Conservation (phyloP, 2,113 vertebrate genomes). For the Onychostruthus taczanowskii region DNA sequence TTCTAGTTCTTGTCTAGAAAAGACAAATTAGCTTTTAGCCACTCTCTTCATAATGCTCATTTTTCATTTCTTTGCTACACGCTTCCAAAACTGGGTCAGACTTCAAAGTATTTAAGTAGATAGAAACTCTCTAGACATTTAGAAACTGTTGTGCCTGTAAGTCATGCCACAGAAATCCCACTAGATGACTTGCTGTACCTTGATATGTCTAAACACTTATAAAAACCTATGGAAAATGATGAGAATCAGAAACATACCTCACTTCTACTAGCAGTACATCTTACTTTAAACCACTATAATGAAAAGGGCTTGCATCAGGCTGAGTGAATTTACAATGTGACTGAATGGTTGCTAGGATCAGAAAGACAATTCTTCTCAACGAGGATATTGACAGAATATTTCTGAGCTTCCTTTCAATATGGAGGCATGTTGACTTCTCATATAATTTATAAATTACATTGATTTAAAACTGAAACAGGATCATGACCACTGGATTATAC, state of each 20-base stretch:
- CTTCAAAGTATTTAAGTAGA: not conserved
- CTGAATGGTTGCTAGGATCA: not conserved
- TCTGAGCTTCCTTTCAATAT: not conserved
- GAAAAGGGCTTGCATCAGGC: not conserved
- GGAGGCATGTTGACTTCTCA: not conserved
- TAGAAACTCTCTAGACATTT: not conserved
- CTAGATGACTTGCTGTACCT: not conserved
- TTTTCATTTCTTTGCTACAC: not conserved
- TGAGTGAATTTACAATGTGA: not conserved
- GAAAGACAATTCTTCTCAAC: not conserved
- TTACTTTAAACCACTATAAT: not conserved
- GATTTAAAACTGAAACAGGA: not conserved
- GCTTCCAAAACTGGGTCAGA: not conserved
- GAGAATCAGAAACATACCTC: not conserved
- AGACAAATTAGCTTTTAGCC: not conserved
- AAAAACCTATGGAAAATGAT: not conserved
- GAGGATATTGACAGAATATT: not conserved
- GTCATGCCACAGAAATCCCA: not conserved
- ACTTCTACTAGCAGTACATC: not conserved
- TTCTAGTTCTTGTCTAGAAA: not conserved
- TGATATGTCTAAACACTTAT: not conserved
- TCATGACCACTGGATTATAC: not conserved
- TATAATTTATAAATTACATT: not conserved
- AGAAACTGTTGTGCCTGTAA: not conserved
- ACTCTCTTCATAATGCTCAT: not conserved